Evolutionary conservation across 1,140 invertebrate genomes (phyloP).

Genomic region (Drosophila chauvacae): DNA sequence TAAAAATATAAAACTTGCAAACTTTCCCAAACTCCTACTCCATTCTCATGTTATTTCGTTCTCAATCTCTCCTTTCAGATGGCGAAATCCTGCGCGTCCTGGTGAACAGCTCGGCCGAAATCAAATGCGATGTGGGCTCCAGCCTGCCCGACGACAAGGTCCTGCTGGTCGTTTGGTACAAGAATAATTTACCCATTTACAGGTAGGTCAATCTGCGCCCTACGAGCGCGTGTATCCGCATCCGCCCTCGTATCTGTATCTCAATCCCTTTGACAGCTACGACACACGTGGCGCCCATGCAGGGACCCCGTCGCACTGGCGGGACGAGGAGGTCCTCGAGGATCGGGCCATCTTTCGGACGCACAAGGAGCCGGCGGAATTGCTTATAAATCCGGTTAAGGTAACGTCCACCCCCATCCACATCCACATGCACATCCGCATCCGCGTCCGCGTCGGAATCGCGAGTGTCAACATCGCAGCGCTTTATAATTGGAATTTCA

Average conservation of each 20-base stretch:
- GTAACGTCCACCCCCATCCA: slow-evolving; percentile 41
- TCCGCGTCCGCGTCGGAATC: slow-evolving; percentile 2
- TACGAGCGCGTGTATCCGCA: background rate
- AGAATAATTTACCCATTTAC: slow-evolving; percentile 87
- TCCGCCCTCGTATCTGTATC: slow-evolving; percentile 23
- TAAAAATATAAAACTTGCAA: slow-evolving; percentile 25
- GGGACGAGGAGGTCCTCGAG: slow-evolving; percentile 85
- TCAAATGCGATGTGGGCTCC: slow-evolving; percentile 87
- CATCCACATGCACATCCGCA: background rate
- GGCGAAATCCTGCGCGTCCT: slow-evolving; percentile 84
- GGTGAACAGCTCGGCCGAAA: slow-evolving; percentile 86
- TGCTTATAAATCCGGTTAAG: slow-evolving; percentile 84
- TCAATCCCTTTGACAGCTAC: slow-evolving; percentile 75
- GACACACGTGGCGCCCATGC: slow-evolving; percentile 85
- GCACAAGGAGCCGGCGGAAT: slow-evolving; percentile 86
- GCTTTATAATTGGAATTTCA: slow-evolving; percentile 76
- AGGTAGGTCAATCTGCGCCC: slow-evolving; percentile 82
- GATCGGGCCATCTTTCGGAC: slow-evolving; percentile 86
- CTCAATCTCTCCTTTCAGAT: slow-evolving; percentile 59
- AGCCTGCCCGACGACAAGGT: slow-evolving; percentile 86
- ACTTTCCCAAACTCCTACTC: slow-evolving; percentile 7
- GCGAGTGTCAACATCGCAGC: slow-evolving; percentile 55
- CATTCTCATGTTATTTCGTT: slow-evolving; percentile 16
- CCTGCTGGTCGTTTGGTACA: slow-evolving; percentile 87
- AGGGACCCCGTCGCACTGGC: slow-evolving; percentile 85